Percentiles rank a stretch among this genome's conserved stretches.
Conservation (phyloP, 1,140 invertebrate species). For the Drosophila pandora region DNA sequence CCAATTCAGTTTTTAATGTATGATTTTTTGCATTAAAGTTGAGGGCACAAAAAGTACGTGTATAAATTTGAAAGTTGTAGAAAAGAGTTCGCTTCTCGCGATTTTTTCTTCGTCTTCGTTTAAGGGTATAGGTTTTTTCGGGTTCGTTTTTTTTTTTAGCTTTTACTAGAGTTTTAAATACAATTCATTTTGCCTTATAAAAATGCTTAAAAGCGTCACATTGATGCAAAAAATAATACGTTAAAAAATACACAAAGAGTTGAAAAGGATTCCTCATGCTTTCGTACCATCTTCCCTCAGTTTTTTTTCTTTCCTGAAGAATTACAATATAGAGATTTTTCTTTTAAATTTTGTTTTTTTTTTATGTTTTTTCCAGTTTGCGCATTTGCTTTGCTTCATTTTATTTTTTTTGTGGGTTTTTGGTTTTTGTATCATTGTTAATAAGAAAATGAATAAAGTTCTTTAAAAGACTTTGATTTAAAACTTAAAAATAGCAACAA, state of each 20-base stretch:
- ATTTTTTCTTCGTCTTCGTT: conserved; percentile 39
- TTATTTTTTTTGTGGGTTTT: conserved; percentile 38
- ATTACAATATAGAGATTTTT: conserved; percentile 55
- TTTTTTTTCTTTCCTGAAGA: conserved; percentile 45
- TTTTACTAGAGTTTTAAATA: conserved; percentile 69
- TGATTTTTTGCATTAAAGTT: conserved; percentile 73
- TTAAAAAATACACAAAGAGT: conserved; percentile 76
- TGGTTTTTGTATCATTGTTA: conserved; percentile 58
- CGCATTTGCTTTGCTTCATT: conserved; percentile 47
- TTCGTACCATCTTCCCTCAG: conserved; percentile 33
- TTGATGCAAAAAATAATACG: conserved; percentile 77
- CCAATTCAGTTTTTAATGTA: conserved; percentile 65
- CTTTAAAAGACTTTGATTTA: conserved; percentile 83
- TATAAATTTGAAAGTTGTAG: conserved; percentile 76
- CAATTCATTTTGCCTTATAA: conserved; percentile 68
- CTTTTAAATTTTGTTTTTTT: conserved; percentile 30
- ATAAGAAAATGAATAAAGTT: conserved; percentile 77
- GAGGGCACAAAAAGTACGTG: conserved; percentile 71
- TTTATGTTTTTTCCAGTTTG: conserved; percentile 26
- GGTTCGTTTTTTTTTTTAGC: conserved; percentile 34
- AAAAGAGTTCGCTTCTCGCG: conserved; percentile 57
- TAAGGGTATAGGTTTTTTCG: conserved; percentile 25
- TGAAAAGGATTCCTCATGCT: conserved; percentile 55
- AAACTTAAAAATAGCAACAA: conserved; percentile 83
- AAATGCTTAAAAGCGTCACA: conserved; percentile 76